Evolutionary conservation across 2,888 invertebrate species (phyloP), one percentile per base, ranked within the genome.

Genomic region (Buathra laborator): DNA sequence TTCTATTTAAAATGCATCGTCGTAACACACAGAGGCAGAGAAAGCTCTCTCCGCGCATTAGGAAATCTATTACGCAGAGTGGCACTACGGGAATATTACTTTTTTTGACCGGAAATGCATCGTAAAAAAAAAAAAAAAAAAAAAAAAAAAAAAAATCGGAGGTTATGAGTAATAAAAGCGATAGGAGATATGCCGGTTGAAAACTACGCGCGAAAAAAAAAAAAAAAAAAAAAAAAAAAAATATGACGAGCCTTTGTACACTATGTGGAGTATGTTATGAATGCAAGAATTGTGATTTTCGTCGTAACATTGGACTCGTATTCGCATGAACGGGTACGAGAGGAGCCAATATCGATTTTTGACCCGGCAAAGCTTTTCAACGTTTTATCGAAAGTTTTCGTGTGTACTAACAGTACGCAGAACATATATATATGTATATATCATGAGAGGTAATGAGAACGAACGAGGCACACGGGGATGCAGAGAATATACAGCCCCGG

Each of bases 271-370:
- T 32, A 16, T 44, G 43, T 68, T 46, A 68, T 16, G 48, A 32
- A 70, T 19, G 70, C 19, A 16, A 19, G 66, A 43, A 67, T 29
- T 53, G 29, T 71, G 66, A 70, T 64, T 74, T 64, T 83, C 71
- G 78, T 29, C 68, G 74, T 71, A 70, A 24, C 83, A 79, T 79
- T 79, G 83, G 46, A 29, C 62, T 14, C 53, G 64, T 24, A 24
- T 59, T 10, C 59, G 68, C 72, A 44, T 29, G 59, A 78, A 74
- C 53, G 68, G 19, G 19, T 7, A 53, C 46, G 44, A 46, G 19
- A 51, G 74, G 48, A 37, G 70, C 53, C 53, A 56, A 75, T 80
- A 83, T 83, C 75, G 83, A 83, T 79, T 83, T 78, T 68, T 44
- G 64, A 75, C 24, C 75, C 48, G 75, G 43, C 56, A 48, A 48